These are phyloP conservation scores for Notospermus geniculatus DNA, from an alignment of 1,140 invertebrate genomes.

Conservation along the genomic window DNA sequence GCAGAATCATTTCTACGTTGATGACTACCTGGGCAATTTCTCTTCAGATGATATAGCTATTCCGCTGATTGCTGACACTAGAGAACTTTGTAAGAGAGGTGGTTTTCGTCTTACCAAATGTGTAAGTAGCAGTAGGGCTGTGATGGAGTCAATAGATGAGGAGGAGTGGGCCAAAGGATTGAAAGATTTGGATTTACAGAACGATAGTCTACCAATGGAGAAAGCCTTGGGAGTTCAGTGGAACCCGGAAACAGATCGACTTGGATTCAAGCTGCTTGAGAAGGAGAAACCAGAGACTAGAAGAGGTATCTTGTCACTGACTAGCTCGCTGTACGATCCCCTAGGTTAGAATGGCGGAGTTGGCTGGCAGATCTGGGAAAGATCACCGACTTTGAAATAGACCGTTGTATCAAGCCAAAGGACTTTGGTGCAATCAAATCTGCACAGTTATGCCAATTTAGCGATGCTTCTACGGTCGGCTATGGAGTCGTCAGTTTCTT, in stretches of 20 bases:
- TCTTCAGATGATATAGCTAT: neutral
- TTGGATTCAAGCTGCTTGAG: neutral
- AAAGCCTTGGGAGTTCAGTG: conserved; percentile 6
- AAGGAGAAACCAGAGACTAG: conserved; percentile 10
- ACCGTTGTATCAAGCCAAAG: no score
- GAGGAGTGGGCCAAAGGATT: neutral
- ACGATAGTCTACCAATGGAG: neutral
- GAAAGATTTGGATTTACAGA: neutral
- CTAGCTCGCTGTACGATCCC: conserved; percentile 31
- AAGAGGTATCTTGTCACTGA: conserved; percentile 20
- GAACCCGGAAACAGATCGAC: conserved; percentile 11
- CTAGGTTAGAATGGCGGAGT: no score
- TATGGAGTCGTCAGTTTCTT: no score
- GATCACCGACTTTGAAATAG: no score
- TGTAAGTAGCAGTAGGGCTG: conserved; percentile 9
- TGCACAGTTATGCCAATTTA: no score
- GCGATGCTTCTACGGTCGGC: no score
- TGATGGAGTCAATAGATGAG: neutral
- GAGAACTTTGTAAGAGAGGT: conserved; percentile 14
- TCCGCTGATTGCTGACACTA: conserved; percentile 11
- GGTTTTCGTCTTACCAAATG: conserved; percentile 10
- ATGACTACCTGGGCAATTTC: conserved; percentile 11
- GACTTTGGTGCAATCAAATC: no score
- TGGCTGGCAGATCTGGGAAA: no score
- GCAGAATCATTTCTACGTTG: conserved; percentile 12